phyloP scores from a whole-genome alignment of 2,113 vertebrate genomes.

The Ginglymostoma cirratum region DNA sequence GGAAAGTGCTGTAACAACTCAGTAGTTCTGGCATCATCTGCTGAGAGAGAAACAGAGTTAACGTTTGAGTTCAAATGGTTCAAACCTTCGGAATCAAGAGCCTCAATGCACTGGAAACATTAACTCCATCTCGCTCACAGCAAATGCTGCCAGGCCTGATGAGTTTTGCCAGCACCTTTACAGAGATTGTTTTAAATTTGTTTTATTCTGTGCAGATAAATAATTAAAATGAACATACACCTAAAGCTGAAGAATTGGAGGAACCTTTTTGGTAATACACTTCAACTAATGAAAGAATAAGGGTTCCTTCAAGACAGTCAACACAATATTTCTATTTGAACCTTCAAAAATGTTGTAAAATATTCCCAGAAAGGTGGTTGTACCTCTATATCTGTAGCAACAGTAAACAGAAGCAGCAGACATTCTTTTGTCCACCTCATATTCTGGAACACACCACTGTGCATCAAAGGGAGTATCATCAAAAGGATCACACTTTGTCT shows the following conservation, averaged over 20 bases:
- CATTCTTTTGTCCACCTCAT: constrained; percentile 53
- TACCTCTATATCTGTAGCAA: constrained; percentile 55
- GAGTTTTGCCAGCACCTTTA: neutral
- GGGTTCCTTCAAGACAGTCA: neutral
- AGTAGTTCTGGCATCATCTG: too few species aligned
- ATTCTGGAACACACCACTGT: constrained; percentile 51
- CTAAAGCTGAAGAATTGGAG: neutral
- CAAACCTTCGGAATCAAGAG: too few species aligned
- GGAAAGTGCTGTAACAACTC: too few species aligned
- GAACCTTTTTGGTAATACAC: too few species aligned
- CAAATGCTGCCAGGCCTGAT: too few species aligned
- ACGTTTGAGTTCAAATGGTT: too few species aligned
- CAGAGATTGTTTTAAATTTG: neutral
- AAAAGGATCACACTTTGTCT: constrained; percentile 55
- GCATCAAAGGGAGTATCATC: constrained; percentile 47
- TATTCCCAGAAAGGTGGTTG: neutral
- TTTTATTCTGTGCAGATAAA: neutral
- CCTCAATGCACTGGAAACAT: neutral
- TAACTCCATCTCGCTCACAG: neutral
- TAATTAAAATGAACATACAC: neutral
- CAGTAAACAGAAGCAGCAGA: constrained; percentile 52
- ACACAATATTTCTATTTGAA: neutral
- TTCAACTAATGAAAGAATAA: neutral
- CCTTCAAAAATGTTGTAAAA: neutral
- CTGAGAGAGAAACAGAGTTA: neutral